Evolutionary conservation across 2,888 invertebrate species (phyloP).

Genomic region (Diploptera punctata): DNA sequence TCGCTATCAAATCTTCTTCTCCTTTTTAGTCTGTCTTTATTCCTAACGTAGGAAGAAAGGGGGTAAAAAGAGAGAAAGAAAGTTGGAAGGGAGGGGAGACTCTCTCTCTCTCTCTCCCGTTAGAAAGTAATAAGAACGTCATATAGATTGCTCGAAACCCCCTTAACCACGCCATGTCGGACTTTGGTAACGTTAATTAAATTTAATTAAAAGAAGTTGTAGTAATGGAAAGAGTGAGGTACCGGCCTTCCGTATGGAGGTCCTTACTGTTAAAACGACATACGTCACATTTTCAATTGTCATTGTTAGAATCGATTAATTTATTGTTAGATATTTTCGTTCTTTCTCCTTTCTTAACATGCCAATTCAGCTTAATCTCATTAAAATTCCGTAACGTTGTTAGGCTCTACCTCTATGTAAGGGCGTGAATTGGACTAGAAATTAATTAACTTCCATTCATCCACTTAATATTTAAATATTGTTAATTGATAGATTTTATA

Average conservation of each 20-base stretch:
- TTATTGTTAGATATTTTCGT: no score
- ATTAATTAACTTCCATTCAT: no score
- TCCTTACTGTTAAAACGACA: background rate
- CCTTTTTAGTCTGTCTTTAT: constrained; percentile 16
- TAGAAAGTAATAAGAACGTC: constrained; percentile 51
- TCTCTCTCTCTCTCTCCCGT: constrained; percentile 44
- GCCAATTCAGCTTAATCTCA: no score
- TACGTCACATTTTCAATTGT: no score
- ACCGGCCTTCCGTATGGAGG: background rate
- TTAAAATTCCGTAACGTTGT: no score
- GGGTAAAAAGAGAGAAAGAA: constrained; percentile 26
- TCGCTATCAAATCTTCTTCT: background rate
- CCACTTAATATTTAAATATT: no score
- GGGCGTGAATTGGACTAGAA: no score
- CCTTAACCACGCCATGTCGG: constrained; percentile 53
- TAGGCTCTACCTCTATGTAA: no score
- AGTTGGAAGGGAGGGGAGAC: background rate
- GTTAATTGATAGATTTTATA: no score
- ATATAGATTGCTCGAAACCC: constrained; percentile 48
- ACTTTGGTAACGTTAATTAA: constrained; percentile 60
- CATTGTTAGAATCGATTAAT: no score
- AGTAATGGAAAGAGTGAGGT: constrained; percentile 41
- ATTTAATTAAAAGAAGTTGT: constrained; percentile 59
- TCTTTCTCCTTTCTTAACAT: no score
- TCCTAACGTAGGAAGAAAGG: constrained; percentile 15